Percentiles rank a stretch among this genome's conserved stretches.
These are phyloP conservation scores for Gymnosoma rotundatum DNA, from an alignment of 2,888 invertebrate genomes.

Conservation along the genomic window DNA sequence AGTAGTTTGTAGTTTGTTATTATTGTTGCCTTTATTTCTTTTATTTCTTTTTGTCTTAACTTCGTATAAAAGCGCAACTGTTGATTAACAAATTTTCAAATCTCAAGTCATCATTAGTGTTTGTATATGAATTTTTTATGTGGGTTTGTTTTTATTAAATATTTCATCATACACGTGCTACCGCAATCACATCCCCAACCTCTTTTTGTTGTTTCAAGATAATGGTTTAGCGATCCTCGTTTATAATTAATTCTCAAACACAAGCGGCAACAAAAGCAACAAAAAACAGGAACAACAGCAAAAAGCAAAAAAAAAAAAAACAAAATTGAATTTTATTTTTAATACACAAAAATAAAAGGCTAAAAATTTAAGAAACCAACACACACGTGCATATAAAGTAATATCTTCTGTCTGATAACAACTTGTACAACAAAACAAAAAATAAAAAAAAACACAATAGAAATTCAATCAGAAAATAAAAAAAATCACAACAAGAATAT, in stretches of 20 bases:
- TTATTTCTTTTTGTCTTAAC: slow-evolving; percentile 15
- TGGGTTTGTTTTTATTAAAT: slow-evolving; percentile 23
- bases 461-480: too few relatives aligned
- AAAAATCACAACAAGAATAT: too few relatives aligned
- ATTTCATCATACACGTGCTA: slow-evolving; percentile 52
- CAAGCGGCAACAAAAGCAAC: slow-evolving; percentile 10
- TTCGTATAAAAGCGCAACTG: slow-evolving; percentile 15
- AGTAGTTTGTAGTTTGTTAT: neutral
- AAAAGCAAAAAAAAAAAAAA: too few relatives aligned
- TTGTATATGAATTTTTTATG: neutral
- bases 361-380: slow-evolving; percentile 17
- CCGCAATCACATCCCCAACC: slow-evolving; percentile 30
- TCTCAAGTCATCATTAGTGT: slow-evolving; percentile 4
- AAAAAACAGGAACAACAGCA: slow-evolving; percentile 5
- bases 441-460: neutral
- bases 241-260: slow-evolving; percentile 44
- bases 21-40: neutral
- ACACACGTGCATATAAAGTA: slow-evolving; percentile 20
- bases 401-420: neutral
- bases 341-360: slow-evolving; percentile 32
- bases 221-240: slow-evolving; percentile 46
- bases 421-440: neutral
- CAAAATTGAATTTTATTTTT: slow-evolving; percentile 36
- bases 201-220: neutral
- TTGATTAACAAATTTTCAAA: slow-evolving; percentile 36